These are phyloP conservation scores for Malacosoma neustria DNA, from an alignment of 2,888 invertebrate species.

Conservation along the genomic window DNA sequence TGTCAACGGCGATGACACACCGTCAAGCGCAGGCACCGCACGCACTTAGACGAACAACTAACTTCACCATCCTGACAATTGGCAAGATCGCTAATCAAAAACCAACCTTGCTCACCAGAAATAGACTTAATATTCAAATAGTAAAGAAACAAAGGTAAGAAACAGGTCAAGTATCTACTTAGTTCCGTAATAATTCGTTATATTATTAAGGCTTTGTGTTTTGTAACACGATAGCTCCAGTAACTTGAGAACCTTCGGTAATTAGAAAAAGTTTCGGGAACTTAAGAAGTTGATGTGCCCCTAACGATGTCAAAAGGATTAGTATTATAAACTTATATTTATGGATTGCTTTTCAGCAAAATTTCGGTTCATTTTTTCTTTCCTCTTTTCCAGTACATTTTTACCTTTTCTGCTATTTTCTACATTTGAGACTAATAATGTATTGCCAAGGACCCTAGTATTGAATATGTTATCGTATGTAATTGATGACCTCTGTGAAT, in stretches of 20 bases:
- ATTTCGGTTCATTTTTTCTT: too few species aligned
- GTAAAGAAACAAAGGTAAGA: neutral
- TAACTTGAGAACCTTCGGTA: neutral
- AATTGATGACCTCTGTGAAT: too few species aligned
- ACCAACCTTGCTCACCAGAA: neutral
- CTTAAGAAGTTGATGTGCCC: neutral
- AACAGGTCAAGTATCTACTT: neutral
- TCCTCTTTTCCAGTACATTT: too few species aligned
- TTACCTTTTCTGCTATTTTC: too few species aligned
- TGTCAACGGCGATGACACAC: neutral
- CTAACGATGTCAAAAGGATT: too few species aligned
- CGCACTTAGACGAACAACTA: neutral
- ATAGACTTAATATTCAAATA: neutral
- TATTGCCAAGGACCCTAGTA: too few species aligned
- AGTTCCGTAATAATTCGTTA: neutral
- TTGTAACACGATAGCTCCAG: neutral
- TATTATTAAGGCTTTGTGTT: neutral
- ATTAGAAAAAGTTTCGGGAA: neutral
- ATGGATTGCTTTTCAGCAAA: too few species aligned
- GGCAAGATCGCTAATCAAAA: neutral
- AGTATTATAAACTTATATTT: too few species aligned
- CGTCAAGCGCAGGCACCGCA: neutral
- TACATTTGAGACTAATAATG: too few species aligned
- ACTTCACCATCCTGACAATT: neutral
- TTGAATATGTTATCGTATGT: too few species aligned